Base-by-base conservation (phyloP, 2,797 vertebrate species). In the Clamator glandarius region DNA sequence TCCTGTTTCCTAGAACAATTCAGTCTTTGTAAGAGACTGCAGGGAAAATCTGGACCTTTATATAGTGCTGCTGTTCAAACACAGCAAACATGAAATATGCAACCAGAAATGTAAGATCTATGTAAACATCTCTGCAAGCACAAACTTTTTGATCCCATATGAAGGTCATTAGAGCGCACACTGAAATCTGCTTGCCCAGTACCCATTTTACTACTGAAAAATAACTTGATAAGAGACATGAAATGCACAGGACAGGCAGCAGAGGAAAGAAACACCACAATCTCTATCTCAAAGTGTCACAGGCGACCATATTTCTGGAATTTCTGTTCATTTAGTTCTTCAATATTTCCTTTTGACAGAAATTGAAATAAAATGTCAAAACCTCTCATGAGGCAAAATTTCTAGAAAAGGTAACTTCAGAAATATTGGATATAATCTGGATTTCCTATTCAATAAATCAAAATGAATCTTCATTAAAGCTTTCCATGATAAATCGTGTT, bases 381-480 rank as follows among this genome's bases (percentile, higher is more conserved):
- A 62, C 9, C 10, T 87, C 12, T 20, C 15, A 68, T 14, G 15
- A 79, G 9, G 20, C 18, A 12, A 84, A 81, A 87, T 46, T 76
- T 79, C 62, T 84, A 59, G 51, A 84, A 69, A 88, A 79, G 25
- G 17, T 84, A 7, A 44, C 12, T 68, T 86, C 35, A 59, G 59
- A 79, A 82, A 46, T 87, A 61, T 17, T 66, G n/a, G n/a, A n/a
- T n/a, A n/a, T n/a, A n/a, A 52, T 72, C 63, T 73, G 62, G 14
- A 89, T 79, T 92, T 94, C 79, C 39, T 31, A 66, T 72, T 79
- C 55, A 90, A 57, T 76, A 66, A 90, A 84, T 68, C 25, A 68
- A 76, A 68, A 72, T 29, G 2, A 9, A 1, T 46, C 19, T 59
- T 90, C 48, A 79, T 35, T 66, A 84, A 73, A 63, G n/a, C 19